Evolutionary conservation across 37 sponge, comb jelly and placozoan genomes (phyloP).

Genomic region (Ianthella basta): DNA sequence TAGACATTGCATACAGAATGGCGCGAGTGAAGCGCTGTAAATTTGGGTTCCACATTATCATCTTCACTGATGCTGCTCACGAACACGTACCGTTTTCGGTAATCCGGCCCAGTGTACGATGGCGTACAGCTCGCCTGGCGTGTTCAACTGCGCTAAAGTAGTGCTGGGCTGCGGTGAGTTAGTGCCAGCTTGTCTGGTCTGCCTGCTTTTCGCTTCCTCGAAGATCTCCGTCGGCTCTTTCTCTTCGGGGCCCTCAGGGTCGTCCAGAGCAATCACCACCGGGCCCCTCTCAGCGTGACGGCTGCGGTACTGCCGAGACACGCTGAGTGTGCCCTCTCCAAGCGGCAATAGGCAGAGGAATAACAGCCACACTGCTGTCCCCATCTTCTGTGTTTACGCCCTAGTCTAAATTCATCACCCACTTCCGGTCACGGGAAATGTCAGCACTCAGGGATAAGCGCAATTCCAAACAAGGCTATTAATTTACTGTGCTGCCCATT

Average conservation of each 20-base stretch:
- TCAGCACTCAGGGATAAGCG: too few species aligned
- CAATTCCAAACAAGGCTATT: too few species aligned
- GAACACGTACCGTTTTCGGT: slow-evolving; percentile 11
- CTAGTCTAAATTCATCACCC: too few species aligned
- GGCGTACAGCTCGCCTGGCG: not conserved
- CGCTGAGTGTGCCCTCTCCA: not conserved
- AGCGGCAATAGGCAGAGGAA: not conserved
- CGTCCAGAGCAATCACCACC: slow-evolving; percentile 9
- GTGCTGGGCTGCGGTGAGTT: not conserved
- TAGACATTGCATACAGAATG: too few species aligned
- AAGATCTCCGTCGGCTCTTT: slow-evolving; percentile 7
- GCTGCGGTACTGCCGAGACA: not conserved
- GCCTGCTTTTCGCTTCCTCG: not conserved
- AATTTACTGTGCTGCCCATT: too few species aligned
- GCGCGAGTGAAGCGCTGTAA: too few species aligned
- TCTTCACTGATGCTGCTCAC: too few species aligned
- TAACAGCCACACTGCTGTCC: too few species aligned
- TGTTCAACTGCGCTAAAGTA: not conserved
- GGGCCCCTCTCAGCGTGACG: not conserved
- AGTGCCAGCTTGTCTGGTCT: not conserved
- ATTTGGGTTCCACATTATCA: too few species aligned
- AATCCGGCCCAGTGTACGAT: slow-evolving; percentile 30
- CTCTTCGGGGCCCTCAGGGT: not conserved
- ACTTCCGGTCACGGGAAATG: too few species aligned
- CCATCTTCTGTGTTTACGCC: too few species aligned